Evolutionary conservation across 2,113 vertebrate species (phyloP).

Genomic region (Ibidorhyncha struthersii): DNA sequence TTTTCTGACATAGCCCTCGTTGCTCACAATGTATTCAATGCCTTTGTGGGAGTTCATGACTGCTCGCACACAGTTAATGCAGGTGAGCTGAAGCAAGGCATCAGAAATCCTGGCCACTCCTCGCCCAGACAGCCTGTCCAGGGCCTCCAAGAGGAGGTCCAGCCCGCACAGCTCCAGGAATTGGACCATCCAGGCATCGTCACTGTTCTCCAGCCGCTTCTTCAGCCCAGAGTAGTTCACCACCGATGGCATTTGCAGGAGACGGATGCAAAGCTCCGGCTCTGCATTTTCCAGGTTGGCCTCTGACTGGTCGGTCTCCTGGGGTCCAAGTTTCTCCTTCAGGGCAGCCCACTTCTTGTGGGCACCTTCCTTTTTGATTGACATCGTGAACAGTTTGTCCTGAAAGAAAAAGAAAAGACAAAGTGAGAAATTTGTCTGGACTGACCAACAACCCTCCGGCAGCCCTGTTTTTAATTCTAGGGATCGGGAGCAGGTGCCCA

Average conservation of each 20-base stretch:
- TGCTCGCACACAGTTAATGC: slow-evolving; percentile 91
- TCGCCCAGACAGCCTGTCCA: slow-evolving; percentile 91
- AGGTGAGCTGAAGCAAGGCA: slow-evolving; percentile 94
- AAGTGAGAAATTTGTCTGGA: not conserved
- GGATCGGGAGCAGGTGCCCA: not conserved
- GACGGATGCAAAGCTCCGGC: slow-evolving; percentile 93
- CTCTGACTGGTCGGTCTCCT: slow-evolving; percentile 88
- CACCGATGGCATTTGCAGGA: slow-evolving; percentile 92
- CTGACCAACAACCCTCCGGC: not conserved
- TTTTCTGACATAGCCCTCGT: slow-evolving; percentile 93
- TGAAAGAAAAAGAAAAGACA: not conserved
- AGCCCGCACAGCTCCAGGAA: slow-evolving; percentile 94
- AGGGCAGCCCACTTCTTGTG: slow-evolving; percentile 91
- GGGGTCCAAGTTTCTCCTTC: slow-evolving; percentile 86
- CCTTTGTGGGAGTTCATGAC: slow-evolving; percentile 94
- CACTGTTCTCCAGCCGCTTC: slow-evolving; percentile 90
- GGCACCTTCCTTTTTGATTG: slow-evolving; percentile 78
- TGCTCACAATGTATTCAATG: slow-evolving; percentile 93
- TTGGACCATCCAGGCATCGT: slow-evolving; percentile 94
- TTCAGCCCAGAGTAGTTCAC: slow-evolving; percentile 96
- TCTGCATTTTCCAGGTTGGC: slow-evolving; percentile 96
- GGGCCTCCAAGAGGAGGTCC: slow-evolving; percentile 93
- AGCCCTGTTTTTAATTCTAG: not conserved
- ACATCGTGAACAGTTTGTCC: slow-evolving; percentile 76
- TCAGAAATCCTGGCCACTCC: slow-evolving; percentile 92